Percentiles rank a stretch among this genome's conserved stretches.
These are phyloP conservation scores for Acromyrmex heyeri DNA, from an alignment of 1,140 invertebrate species.

Conservation along the genomic window DNA sequence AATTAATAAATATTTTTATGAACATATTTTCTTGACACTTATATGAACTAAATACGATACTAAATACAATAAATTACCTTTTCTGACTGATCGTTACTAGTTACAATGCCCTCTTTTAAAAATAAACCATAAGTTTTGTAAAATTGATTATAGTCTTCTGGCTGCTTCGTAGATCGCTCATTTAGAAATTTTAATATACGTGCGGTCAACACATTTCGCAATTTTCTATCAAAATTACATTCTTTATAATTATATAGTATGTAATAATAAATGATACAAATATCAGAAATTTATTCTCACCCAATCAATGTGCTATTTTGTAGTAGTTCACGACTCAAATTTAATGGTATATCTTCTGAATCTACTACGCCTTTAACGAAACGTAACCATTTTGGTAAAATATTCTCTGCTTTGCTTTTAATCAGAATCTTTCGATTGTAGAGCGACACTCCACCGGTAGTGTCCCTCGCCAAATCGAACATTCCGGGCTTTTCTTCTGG, in stretches of 20 bases:
- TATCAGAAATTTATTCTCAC: conserved; percentile 85
- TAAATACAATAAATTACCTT: conserved; percentile 88
- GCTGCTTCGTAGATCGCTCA: conserved; percentile 94
- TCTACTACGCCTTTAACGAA: conserved; percentile 99
- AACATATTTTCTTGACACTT: background rate
- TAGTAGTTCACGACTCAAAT: conserved; percentile 97
- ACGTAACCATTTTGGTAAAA: conserved; percentile 97
- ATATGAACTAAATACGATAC: too few species aligned
- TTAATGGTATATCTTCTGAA: conserved; percentile 99
- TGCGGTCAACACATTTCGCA: conserved; percentile 94
- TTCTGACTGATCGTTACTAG: conserved; percentile 91
- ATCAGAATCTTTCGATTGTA: conserved; percentile 97
- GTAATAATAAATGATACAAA: conserved; percentile 14
- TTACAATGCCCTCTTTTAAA: conserved; percentile 98
- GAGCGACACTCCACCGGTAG: conserved; percentile 93
- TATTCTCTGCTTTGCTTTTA: conserved; percentile 95
- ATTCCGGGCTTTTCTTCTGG: conserved; percentile 96
- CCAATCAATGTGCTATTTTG: conserved; percentile 97
- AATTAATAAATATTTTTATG: conserved; percentile 20
- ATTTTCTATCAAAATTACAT: conserved; percentile 89
- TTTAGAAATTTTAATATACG: conserved; percentile 95
- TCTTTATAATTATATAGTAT: background rate
- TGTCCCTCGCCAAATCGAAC: conserved; percentile 96
- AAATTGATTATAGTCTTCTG: conserved; percentile 94
- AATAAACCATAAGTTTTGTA: conserved; percentile 97